A percentile compares a stretch with the other conserved stretches of the same genome.
Conservation (phyloP, 2,888 invertebrate species). For the Leptopterna dolabrata region DNA sequence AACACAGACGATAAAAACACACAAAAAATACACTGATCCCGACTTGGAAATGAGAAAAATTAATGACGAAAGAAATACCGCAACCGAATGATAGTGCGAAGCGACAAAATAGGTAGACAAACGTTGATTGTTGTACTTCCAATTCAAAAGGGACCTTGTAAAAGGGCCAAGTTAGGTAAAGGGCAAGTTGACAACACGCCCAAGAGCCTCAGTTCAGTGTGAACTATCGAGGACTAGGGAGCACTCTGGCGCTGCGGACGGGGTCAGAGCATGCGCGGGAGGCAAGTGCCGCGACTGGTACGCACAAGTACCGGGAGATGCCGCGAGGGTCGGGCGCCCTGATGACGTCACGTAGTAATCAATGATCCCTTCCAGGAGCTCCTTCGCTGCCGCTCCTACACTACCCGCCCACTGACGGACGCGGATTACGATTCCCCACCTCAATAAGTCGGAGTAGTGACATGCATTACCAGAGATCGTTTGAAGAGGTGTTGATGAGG, state of each 20-base stretch:
- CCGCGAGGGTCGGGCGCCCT: neutral
- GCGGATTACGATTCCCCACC: no score
- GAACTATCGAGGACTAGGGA: constrained; percentile 46
- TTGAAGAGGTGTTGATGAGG: no score
- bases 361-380: constrained; percentile 12
- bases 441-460: no score
- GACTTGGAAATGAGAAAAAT: neutral
- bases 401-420: neutral
- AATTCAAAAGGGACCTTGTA: constrained; percentile 9
- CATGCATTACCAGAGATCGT: no score
- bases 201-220: constrained; percentile 48
- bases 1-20: neutral
- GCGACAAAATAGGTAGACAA: neutral
- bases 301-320: neutral
- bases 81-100: neutral
- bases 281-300: neutral
- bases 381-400: no score
- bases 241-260: constrained; percentile 43
- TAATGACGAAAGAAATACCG: neutral
- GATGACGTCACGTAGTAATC: constrained; percentile 47
- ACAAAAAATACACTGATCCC: neutral
- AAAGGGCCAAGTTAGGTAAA: constrained; percentile 3
- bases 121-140: neutral
- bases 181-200: constrained; percentile 47
- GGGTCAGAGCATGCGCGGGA: constrained; percentile 38